Evolutionary conservation across 2,113 vertebrate genomes (phyloP), one percentile per base, ranked within the genome.

Genomic region (Gymnogyps californianus): DNA sequence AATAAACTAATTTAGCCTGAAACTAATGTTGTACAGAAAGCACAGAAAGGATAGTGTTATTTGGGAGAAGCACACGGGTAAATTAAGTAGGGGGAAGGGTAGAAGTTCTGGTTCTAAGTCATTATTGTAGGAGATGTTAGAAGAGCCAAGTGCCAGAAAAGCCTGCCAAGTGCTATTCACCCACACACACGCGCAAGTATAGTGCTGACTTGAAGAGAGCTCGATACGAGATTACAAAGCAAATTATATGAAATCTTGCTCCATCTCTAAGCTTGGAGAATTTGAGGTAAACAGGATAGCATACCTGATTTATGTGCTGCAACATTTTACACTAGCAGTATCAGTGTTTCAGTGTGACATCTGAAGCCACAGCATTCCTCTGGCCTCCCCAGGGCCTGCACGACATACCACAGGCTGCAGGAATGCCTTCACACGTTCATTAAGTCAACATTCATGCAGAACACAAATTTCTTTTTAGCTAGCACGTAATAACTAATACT

Each of bases 81-180:
- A 89, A 67, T 62, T 36, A 64, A 65, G 77, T 8, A 46, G 71
- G n/a, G 69, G 65, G 55, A 92, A 84, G 83, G 91, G 74, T 3
- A 84, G n/a, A 72, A 91, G 24, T 70, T 93, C 76, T 95, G 46
- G 36, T 90, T 95, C 72, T 55, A 87, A 92, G 58, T 59, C 59
- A 46, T 78, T 66, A 78, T 47, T 84, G 83, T 13, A 89, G 59
- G 42, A 79, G 79, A 71, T 2, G 5, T 67, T 66, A 85, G n/a
- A 74, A 47, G 42, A 93, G 92, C 88, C 80, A 87, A 94, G 59
- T 26, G 69, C 86, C 90, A 94, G 61, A 31, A 79, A 49, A 78
- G 72, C 46, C 79, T 94, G 92, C 90, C 94, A 95, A 96, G 65
- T 13, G 62, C 87, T 90, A 29, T 72, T 94, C 96, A 89, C 88